Base-by-base conservation (phyloP, 2,113 vertebrate species). In the Dissostichus mawsoni region DNA sequence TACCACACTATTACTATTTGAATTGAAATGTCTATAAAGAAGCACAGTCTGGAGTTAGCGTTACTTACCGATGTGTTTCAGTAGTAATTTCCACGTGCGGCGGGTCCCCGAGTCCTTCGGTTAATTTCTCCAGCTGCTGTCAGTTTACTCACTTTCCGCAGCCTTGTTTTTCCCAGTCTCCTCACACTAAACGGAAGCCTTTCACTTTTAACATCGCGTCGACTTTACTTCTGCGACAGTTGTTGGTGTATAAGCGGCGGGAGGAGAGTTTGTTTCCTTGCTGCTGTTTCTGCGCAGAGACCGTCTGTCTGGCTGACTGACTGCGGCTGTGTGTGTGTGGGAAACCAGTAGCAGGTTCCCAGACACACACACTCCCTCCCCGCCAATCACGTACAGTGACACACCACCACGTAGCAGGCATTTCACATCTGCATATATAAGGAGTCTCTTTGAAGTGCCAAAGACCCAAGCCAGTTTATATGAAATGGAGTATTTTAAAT, bases 321-420 rank as follows among this genome's bases (percentile, higher is more conserved):
- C 71, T 70, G 80, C 13, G 64, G 3, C 8, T 74, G 47, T 12
- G 53, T 45, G 36, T 47, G 80, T 55, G 51, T 73, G 74, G 53
- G 61, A 67, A 81, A 84, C 74, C 88, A 87, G 92, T 84, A 90
- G 91, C 92, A 92, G 93, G 83, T 91, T 79, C 83, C 76, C 90
- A 80, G 52, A 69, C 66, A 59, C 78, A 82, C 79, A 65, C 65
- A 76, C 78, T 62, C 75, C 63, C 25, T 59, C 25, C 74, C 74
- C 82, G 78, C 86, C 81, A 81, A 83, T 90, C 88, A 85, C 88
- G 84, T 69, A 72, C 79, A 71, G 50, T 44, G 68, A 74, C 73
- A 79, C 85, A 53, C 16, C 8, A 29, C 73, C 69, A 71, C 84
- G 78, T 55, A 59, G 47, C 25, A 25, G 7, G 33, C 74, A 16